Evolutionary conservation across 2,888 invertebrate genomes (phyloP), one percentile per base, ranked within the genome.

Genomic region (Habroteleia sp.): DNA sequence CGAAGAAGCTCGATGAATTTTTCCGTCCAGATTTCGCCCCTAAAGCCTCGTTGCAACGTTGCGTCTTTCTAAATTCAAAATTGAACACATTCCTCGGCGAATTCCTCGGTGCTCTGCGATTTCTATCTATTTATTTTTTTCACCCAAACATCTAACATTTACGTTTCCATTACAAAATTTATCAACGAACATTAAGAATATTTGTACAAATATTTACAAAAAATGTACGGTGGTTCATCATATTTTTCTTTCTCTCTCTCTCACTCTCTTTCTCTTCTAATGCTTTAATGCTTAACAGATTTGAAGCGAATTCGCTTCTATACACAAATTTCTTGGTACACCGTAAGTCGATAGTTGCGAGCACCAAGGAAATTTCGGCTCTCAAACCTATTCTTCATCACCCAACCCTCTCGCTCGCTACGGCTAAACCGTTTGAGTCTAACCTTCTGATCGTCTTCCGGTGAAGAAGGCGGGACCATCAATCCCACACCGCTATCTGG

Each of bases 291-390:
- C 7, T 25, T 25, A 3, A 5, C 7, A 25, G 7, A 25, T 25
- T 7, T 3, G 3, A 35, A 35, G 8, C 14, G 14, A 6, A 7
- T 14, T 41, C 3, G n/a, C 20, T 39, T 46, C 77, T 83, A 85
- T 33, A 85, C 85, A 80, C 84, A 84, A 73, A 85, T 83, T 76
- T 85, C 85, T 74, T 83, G 82, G 78, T 85, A 85, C 20, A 85
- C 48, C 17, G 82, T 79, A 56, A 85, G 76, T 52, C 82, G 81
- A 44, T 76, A 69, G 41, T 58, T 77, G 52, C 79, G 76, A 52
- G 77, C 78, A 58, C 66, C 72, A 54, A 74, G 71, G 46, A 77
- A 50, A 37, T 82, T 75, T 31, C 79, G 79, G 44, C 72, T 78
- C 42, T 69, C 54, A 25, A 76, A 65, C 65, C 78, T 80, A 74